Conservation (phyloP, 2,797 vertebrate species). For the Sphaeramia orbicularis region DNA sequence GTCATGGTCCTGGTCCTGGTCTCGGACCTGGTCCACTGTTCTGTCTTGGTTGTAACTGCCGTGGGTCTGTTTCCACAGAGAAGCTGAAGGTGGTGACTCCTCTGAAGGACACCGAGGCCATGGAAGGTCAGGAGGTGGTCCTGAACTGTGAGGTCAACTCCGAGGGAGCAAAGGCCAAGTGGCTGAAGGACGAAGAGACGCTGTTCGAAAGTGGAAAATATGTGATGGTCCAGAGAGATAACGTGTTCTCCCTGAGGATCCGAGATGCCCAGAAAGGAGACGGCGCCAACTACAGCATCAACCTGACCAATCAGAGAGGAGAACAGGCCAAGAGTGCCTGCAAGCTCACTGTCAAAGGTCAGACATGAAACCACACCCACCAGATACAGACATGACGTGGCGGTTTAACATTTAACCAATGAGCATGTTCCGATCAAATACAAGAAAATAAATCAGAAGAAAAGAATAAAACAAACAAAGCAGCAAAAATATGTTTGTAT, state of each 20-base stretch:
- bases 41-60: no score
- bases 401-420: no score
- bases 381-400: no score
- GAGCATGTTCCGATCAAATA: no score
- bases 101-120: conserved; percentile 91
- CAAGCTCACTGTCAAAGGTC: no score
- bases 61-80: conserved; percentile 79
- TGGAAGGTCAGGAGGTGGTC: conserved; percentile 92
- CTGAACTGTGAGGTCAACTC: conserved; percentile 98
- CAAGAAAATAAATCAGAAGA: no score
- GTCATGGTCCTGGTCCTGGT: neutral
- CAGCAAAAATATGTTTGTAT: no score
- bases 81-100: conserved; percentile 96
- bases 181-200: conserved; percentile 94
- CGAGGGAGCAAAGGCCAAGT: conserved; percentile 96
- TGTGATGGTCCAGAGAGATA: conserved; percentile 93
- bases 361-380: no score
- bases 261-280: conserved; percentile 90
- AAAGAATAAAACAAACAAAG: no score
- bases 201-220: conserved; percentile 97
- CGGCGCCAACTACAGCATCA: conserved; percentile 89
- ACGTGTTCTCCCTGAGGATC: conserved; percentile 94
- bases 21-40: neutral
- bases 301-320: conserved; percentile 91
- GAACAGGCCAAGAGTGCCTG: conserved; percentile 89